Evolutionary conservation across 2,113 vertebrate species (phyloP).

Genomic region (Camelus dromedarius): DNA sequence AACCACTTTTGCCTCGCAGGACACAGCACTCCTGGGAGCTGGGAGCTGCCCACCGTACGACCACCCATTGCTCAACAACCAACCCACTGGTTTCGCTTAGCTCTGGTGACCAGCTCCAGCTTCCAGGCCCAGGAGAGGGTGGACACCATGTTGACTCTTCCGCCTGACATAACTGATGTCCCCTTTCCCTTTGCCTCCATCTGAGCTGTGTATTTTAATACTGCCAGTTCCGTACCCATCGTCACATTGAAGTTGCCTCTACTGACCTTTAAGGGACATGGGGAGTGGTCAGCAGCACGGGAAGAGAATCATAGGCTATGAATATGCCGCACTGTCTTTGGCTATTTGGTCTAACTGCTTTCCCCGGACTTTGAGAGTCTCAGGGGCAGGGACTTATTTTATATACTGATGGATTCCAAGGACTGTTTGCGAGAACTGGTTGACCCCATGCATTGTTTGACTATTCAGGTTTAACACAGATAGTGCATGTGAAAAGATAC

Average conservation of each 20-base stretch:
- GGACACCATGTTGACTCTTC: rapidly evolving
- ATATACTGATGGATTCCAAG: not conserved
- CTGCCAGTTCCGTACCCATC: not conserved
- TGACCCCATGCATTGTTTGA: not conserved
- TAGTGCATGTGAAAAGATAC: not conserved
- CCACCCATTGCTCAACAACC: rapidly evolving
- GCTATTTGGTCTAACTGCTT: not conserved
- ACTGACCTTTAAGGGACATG: not conserved
- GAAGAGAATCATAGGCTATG: not conserved
- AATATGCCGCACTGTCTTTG: not conserved
- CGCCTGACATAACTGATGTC: rapidly evolving
- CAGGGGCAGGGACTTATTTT: not conserved
- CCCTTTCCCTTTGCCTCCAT: not conserved
- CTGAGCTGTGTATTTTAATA: too few species aligned
- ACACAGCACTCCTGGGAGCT: not conserved
- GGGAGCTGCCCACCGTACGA: rapidly evolving
- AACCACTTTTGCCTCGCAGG: not conserved
- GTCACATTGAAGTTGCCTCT: not conserved
- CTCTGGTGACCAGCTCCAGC: rapidly evolving
- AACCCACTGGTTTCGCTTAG: rapidly evolving
- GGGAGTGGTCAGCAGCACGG: rapidly evolving
- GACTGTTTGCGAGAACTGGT: not conserved
- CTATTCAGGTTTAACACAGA: not conserved
- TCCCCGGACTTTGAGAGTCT: not conserved
- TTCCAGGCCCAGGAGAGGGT: not conserved